Conservation (phyloP, 2,797 vertebrate genomes). For the Psittacula echo region DNA sequence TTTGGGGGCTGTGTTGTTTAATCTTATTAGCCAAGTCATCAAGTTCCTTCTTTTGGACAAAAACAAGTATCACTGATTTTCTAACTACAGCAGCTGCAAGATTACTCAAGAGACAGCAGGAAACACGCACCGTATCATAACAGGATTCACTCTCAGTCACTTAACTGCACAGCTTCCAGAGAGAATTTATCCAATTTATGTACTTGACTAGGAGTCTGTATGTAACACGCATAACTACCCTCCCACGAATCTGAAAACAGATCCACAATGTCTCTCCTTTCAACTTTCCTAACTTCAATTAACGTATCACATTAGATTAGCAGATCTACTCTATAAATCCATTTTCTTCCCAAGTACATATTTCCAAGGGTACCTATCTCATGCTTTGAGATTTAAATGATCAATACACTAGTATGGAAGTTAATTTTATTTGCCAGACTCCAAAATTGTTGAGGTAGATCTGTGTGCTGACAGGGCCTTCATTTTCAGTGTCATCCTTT, state of each 20-base stretch:
- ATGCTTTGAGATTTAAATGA: not conserved
- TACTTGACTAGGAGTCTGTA: not conserved
- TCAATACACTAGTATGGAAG: not conserved
- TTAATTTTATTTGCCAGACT: not conserved
- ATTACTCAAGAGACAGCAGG: slow-evolving; percentile 3
- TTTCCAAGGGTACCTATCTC: not conserved
- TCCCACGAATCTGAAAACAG: not conserved
- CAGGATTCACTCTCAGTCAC: not conserved
- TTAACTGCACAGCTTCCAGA: slow-evolving; percentile 10
- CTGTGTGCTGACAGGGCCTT: not conserved
- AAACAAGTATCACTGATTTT: slow-evolving; percentile 44
- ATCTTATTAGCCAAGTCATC: slow-evolving; percentile 1
- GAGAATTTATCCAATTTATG: not conserved
- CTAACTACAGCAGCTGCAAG: slow-evolving; percentile 31
- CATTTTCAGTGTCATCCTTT: not conserved
- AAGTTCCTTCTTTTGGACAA: not conserved
- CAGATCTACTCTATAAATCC: not conserved
- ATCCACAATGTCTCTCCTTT: not conserved
- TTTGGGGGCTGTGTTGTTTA: not conserved
- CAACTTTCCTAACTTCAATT: not conserved
- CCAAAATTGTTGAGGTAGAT: not conserved
- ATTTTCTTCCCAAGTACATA: not conserved
- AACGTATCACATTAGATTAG: not conserved
- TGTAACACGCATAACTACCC: not conserved
- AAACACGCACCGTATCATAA: not conserved